Evolutionary conservation across 1,140 invertebrate genomes (phyloP), one percentile per base, ranked within the genome.

Genomic region (Alviniconcha marisindica): DNA sequence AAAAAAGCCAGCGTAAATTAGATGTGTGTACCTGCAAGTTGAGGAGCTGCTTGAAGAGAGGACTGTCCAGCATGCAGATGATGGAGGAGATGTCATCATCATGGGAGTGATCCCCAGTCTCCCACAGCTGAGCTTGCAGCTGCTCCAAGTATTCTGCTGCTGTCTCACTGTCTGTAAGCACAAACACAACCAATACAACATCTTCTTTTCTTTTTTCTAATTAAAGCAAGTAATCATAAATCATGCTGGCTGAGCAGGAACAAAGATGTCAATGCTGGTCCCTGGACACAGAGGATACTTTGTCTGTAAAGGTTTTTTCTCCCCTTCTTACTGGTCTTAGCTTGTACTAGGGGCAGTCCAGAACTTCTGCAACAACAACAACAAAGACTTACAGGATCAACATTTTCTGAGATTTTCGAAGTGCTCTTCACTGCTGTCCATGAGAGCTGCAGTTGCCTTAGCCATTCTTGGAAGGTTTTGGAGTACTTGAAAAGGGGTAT

Each of bases 1-100:
- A 10, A 81, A 66, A 63, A 18, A 36, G 42, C 31, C 60, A 31
- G 7, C 7, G 21, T 63, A 0, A n/a, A n/a, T n/a, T n/a, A n/a
- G n/a, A n/a, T n/a, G n/a, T n/a, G n/a, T n/a, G n/a, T 71, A 83
- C 95, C 90, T 95, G 97, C 86, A 99, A 95, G 69, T 96, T 97
- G n/a, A 97, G 96, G 89, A 99, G 97, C 89, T 96, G 97, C 81
- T 96, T 95, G 89, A 99, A 96, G 54, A 99, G 96, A 14, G 98
- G 98, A 94, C 97, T 98, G 88, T 98, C 96, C 83, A 99, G 92
- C 63, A 99, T 95, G 81, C 96, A 96, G 87, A 99, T 96, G 0
- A 99, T 94, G 54, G 97, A 96, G 89, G 96, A 96, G 28, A 99
- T 93, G 91, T 99, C 97, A 90, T 97, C 96, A 90, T 95, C 96